phyloP scores from a whole-genome alignment of 2,797 vertebrate species.

The Mus spretus region DNA sequence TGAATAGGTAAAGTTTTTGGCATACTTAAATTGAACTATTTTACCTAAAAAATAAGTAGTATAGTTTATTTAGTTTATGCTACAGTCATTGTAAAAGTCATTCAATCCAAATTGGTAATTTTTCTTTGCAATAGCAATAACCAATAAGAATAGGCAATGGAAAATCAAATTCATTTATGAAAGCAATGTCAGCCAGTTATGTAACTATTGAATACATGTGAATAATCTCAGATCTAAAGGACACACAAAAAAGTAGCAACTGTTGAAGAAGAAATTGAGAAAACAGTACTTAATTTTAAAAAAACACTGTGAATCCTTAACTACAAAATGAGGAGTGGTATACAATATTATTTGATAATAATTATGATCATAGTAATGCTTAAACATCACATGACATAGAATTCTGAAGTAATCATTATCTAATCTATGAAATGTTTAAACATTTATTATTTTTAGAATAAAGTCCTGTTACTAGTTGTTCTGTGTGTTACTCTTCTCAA shows the following conservation, averaged over 20 bases:
- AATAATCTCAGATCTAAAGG: not conserved
- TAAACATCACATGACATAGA: not conserved
- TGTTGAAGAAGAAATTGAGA: not conserved
- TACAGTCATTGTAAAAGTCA: not conserved
- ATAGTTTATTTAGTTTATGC: not conserved
- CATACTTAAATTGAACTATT: not conserved
- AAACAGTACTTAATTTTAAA: not conserved
- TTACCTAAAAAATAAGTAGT: not conserved
- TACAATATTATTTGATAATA: not conserved
- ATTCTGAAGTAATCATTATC: not conserved
- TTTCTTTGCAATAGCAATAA: not conserved
- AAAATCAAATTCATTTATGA: not conserved
- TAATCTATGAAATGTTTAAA: not conserved
- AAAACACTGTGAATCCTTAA: not conserved
- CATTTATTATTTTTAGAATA: not conserved
- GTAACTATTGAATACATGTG: conserved; percentile 19
- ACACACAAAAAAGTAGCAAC: not conserved
- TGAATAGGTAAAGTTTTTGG: not conserved
- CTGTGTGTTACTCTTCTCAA: not conserved
- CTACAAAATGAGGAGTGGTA: not conserved
- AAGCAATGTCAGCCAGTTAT: not conserved
- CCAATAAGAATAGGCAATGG: not conserved
- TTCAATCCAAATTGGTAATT: not conserved
- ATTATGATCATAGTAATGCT: not conserved
- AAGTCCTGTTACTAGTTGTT: not conserved